A percentile compares a stretch with the other conserved stretches of the same genome.
Conservation (phyloP, 1,140 invertebrate genomes). For the Lasioglossum baleicum region DNA sequence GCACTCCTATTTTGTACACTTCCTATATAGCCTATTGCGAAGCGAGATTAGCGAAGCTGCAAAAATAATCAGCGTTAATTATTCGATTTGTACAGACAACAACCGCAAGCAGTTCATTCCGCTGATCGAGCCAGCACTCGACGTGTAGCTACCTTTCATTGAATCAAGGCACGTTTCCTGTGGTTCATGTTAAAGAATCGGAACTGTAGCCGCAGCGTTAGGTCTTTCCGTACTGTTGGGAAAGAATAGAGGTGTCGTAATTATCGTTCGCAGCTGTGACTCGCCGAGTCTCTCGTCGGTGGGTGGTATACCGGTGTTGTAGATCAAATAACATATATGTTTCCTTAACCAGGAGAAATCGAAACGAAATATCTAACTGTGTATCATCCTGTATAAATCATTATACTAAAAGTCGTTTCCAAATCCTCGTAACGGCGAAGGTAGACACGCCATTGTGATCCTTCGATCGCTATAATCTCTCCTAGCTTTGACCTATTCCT, state of each 20-base stretch:
- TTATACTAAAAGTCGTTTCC: conserved; percentile 4
- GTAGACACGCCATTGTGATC: conserved; percentile 1
- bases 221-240: conserved; percentile 94
- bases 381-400: background rate
- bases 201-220: conserved; percentile 94
- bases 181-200: conserved; percentile 95
- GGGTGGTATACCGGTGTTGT: conserved; percentile 29
- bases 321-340: background rate
- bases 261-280: conserved; percentile 54
- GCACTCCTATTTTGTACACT: too few relatives aligned
- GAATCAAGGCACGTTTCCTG: conserved; percentile 91
- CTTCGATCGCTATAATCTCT: conserved; percentile 8
- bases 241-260: conserved; percentile 73
- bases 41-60: conserved; percentile 54
- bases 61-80: conserved; percentile 41
- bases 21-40: background rate
- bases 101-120: conserved; percentile 48
- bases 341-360: background rate
- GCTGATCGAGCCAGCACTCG: conserved; percentile 51
- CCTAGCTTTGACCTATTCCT: conserved; percentile 1
- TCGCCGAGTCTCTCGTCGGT: conserved; percentile 40
- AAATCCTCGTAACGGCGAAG: background rate
- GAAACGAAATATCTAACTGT: background rate
- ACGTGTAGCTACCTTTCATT: conserved; percentile 83
- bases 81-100: background rate